Conservation (phyloP, 2,888 invertebrate genomes). For the Erynnis tages region DNA sequence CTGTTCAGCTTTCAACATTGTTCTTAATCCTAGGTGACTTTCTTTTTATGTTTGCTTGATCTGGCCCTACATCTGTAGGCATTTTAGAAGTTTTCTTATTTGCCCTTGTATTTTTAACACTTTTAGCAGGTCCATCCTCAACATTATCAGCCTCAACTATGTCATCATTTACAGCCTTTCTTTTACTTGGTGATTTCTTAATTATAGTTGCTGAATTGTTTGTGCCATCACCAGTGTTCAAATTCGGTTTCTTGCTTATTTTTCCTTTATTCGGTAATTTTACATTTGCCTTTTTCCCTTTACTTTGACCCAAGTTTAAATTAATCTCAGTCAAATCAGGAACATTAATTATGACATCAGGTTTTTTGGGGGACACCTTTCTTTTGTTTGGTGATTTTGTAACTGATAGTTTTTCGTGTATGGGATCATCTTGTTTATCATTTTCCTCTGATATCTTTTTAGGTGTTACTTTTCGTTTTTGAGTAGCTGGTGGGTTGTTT, state of each 20-base stretch:
- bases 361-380: background rate
- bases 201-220: background rate
- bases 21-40: slow-evolving; percentile 41
- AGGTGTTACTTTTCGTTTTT: slow-evolving; percentile 40
- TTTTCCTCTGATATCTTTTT: slow-evolving; percentile 35
- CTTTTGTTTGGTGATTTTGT: slow-evolving; percentile 7
- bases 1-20: no score
- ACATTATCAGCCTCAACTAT: background rate
- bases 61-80: background rate
- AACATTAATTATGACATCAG: background rate
- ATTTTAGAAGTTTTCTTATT: background rate
- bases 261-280: background rate
- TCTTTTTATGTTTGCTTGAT: slow-evolving; percentile 29
- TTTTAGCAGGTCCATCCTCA: background rate
- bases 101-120: slow-evolving; percentile 22
- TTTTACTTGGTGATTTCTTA: background rate
- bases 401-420: background rate
- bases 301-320: no score
- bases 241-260: background rate
- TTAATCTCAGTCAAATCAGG: no score
- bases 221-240: background rate
- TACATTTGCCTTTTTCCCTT: no score
- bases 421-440: background rate
- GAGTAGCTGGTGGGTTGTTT: slow-evolving; percentile 25
- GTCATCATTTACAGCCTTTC: background rate